phyloP scores from a whole-genome alignment of 2,797 vertebrate species.

The Galaxias olidus region DNA sequence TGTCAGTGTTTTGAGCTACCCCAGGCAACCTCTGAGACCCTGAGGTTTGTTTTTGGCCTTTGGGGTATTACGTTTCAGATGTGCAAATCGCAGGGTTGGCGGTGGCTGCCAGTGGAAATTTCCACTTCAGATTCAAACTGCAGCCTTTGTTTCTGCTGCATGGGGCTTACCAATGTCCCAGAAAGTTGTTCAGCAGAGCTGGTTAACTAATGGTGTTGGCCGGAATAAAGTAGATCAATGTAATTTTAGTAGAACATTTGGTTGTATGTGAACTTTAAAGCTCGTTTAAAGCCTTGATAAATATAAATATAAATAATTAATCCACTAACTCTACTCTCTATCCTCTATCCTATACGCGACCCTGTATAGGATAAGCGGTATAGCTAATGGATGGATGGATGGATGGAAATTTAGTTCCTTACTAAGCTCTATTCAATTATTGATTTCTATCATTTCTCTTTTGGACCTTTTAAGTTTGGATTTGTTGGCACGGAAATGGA shows the following conservation, averaged over 20 bases:
- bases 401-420: background rate
- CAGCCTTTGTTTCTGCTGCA: constrained; percentile 53
- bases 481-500: background rate
- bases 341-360: no score
- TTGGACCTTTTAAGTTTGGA: background rate
- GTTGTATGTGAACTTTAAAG: no score
- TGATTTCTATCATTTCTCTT: constrained; percentile 27
- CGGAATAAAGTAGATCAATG: constrained; percentile 11
- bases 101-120: constrained; percentile 76
- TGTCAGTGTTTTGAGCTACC: constrained; percentile 27
- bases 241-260: no score
- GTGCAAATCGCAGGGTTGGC: constrained; percentile 60
- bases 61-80: constrained; percentile 78
- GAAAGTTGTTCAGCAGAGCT: constrained; percentile 29
- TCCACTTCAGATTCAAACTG: constrained; percentile 70
- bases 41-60: constrained; percentile 64
- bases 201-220: constrained; percentile 4
- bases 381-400: no score
- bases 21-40: constrained; percentile 44
- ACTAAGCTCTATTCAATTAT: constrained; percentile 7
- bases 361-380: no score
- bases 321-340: constrained; percentile 20
- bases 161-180: constrained; percentile 39
- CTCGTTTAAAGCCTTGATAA: no score
- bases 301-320: no score